These are phyloP conservation scores for Microctenopoma stevenorrisi DNA, from an alignment of 2,797 vertebrate species.

Conservation along the genomic window DNA sequence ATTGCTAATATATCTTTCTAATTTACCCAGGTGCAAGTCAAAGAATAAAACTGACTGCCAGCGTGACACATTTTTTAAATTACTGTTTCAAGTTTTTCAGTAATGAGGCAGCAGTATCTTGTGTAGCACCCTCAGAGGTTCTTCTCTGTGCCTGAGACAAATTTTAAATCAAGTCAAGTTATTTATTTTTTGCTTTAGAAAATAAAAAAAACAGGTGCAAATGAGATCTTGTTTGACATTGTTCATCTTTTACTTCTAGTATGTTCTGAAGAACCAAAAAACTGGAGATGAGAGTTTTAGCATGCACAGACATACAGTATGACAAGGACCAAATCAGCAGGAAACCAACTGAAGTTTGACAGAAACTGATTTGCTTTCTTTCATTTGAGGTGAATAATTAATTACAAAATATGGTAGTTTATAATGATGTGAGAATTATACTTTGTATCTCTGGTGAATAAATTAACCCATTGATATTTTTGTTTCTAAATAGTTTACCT, in stretches of 20 bases:
- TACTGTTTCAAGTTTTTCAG: conserved; percentile 31
- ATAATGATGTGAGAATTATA: too few species aligned
- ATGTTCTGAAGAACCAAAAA: conserved; percentile 20
- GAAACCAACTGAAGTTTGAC: conserved; percentile 28
- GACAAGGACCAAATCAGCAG: conserved; percentile 19
- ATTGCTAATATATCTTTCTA: conserved; percentile 27
- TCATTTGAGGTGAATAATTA: not conserved
- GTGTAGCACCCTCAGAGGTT: conserved; percentile 10
- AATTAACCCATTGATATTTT: too few species aligned
- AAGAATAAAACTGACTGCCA: conserved; percentile 34
- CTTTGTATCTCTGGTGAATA: too few species aligned
- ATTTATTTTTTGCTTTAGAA: conserved; percentile 11
- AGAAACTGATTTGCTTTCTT: conserved; percentile 30
- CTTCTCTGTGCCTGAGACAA: conserved; percentile 14
- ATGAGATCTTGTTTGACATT: conserved; percentile 34
- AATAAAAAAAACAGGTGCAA: conserved; percentile 43
- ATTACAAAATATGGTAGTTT: conserved; percentile 6
- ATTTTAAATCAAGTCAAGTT: conserved; percentile 17
- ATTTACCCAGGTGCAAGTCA: conserved; percentile 53
- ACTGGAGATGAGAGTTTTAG: conserved; percentile 1
- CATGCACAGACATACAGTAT: not conserved
- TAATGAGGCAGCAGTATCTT: conserved; percentile 21
- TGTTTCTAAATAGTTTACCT: too few species aligned
- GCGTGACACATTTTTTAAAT: conserved; percentile 38
- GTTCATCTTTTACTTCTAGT: conserved; percentile 14